Evolutionary conservation across 2,797 vertebrate genomes (phyloP).

Genomic region (Coracias cyanogaster): DNA sequence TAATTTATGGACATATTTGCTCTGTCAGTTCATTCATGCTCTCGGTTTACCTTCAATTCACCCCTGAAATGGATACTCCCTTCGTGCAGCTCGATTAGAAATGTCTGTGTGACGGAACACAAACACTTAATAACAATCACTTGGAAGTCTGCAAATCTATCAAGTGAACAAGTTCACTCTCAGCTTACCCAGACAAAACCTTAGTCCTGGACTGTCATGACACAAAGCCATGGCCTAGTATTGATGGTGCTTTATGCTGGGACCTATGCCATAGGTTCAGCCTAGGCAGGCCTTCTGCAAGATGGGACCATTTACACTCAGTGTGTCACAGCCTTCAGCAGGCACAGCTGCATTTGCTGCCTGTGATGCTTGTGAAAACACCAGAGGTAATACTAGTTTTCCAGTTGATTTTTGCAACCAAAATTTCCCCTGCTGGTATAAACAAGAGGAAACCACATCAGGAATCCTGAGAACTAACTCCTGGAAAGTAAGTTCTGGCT

Average conservation of each 20-base stretch:
- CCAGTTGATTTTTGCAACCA: not conserved
- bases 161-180: not conserved
- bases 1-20: not conserved
- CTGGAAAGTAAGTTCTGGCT: slow-evolving; percentile 5
- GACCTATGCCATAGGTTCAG: not conserved
- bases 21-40: not conserved
- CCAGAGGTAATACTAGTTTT: not conserved
- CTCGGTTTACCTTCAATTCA: not conserved
- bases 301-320: not conserved
- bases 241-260: not conserved
- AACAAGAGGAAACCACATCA: not conserved
- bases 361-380: not conserved
- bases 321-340: not conserved
- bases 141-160: not conserved
- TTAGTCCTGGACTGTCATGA: not conserved
- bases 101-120: not conserved
- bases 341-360: not conserved
- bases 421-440: not conserved
- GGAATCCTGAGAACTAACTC: not conserved
- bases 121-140: not conserved
- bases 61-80: not conserved
- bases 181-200: not conserved
- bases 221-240: not conserved
- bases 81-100: not conserved
- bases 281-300: not conserved